Base-by-base conservation (phyloP, 2,888 invertebrate species). In the Pheosia tremula region DNA sequence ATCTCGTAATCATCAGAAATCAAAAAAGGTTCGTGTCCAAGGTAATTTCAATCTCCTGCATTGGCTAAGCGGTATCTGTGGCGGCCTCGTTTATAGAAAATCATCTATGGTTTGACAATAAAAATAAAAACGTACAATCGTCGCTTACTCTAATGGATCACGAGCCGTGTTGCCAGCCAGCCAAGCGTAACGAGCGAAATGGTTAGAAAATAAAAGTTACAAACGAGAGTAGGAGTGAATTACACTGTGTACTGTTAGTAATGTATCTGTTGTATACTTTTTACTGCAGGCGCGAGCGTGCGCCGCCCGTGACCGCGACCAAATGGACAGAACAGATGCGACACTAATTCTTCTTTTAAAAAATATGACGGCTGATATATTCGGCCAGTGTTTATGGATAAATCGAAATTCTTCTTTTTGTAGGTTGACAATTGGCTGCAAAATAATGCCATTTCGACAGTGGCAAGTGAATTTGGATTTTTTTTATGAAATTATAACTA, bases 171-270 rank as follows among this genome's bases (percentile, higher is more conserved):
- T 41, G 41, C 41, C 11, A 24, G 24, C 24, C 47, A 57, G 37
- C 57, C 38, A 11, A 49, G 8, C 55, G 52, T 64, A 49, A 60
- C 61, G 61, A 62, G 54, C 45, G 57, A 61, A 45, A 54, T 50
- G 56, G 6, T 57, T 52, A 36, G 68, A 68, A 66, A 68, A 61
- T 60, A 66, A 66, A 64, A 66, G 68, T 66, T 45, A 24, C 4
- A 13, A 13, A 45, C 13, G 53, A 63, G 57, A 63, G 60, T 52
- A 58, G 60, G 60, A 53, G 49, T 59, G 9, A 53, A 47, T 41
- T 55, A 62, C 50, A 24, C 10, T 7, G 50, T 5, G 50, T 50
- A 50, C 50, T 50, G 50, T 50, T 50, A 50, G 13, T 5, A 49
- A 49, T 49, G n/a, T 49, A 13, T 49, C n/a, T 49, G n/a, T 13